Conservation (phyloP, 1,140 invertebrate genomes). For the Heterodera schachtii region DNA sequence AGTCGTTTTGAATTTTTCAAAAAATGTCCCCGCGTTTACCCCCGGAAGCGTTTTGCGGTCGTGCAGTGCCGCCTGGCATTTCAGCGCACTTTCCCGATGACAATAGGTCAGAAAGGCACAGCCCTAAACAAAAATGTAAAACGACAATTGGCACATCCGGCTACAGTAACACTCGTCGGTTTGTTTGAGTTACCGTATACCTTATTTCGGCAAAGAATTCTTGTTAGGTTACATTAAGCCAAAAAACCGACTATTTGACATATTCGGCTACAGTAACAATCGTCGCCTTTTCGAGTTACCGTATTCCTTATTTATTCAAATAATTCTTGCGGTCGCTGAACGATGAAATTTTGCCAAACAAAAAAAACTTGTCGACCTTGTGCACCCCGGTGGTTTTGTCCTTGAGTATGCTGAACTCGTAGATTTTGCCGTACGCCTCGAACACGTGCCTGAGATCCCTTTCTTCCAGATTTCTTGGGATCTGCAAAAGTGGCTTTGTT, state of each 20-base stretch:
- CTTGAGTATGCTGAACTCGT: slow-evolving; percentile 87
- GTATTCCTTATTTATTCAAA: not conserved
- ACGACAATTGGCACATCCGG: no score
- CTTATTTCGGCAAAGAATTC: no score
- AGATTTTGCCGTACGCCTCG: slow-evolving; percentile 88
- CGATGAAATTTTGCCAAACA: no score
- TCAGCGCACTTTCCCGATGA: slow-evolving; percentile 85
- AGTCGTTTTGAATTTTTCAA: no score
- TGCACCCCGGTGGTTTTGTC: slow-evolving; percentile 89
- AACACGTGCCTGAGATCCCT: slow-evolving; percentile 85
- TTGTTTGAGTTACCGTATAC: no score
- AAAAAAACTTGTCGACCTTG: slow-evolving; percentile 71
- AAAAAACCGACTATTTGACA: no score
- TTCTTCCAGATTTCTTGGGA: slow-evolving; percentile 85
- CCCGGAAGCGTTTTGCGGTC: slow-evolving; percentile 95
- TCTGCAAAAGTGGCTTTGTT: slow-evolving; percentile 70
- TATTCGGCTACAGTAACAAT: no score
- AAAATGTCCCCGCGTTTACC: slow-evolving; percentile 75
- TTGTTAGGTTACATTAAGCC: no score
- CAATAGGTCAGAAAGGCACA: slow-evolving; percentile 96
- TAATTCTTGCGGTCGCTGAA: no score
- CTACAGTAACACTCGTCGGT: no score
- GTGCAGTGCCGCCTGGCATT: slow-evolving; percentile 87
- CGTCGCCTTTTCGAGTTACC: not conserved
- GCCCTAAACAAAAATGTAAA: slow-evolving; percentile 71